These are phyloP conservation scores for Myoxocephalus aenaeus DNA, from an alignment of 2,797 vertebrate genomes.

Conservation along the genomic window DNA sequence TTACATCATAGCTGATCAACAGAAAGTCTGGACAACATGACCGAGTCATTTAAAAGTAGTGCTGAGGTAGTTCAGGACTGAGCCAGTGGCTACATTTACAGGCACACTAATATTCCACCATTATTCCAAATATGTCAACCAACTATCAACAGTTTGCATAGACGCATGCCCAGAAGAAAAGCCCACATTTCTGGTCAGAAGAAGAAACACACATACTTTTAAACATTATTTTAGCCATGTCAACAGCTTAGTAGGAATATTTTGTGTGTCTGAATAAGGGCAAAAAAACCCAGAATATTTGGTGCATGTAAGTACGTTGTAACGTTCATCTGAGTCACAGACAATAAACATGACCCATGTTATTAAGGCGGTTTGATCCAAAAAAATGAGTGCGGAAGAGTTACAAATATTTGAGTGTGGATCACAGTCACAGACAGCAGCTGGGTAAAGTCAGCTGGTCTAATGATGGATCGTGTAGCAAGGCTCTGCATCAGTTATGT, in stretches of 20 bases:
- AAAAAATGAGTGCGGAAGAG: slow-evolving; percentile 7
- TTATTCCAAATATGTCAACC: too few species aligned
- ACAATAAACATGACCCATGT: slow-evolving; percentile 21
- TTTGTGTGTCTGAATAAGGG: neutral
- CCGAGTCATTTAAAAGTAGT: slow-evolving; percentile 15
- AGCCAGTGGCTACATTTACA: slow-evolving; percentile 6
- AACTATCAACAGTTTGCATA: too few species aligned
- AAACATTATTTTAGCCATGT: too few species aligned
- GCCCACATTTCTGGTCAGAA: too few species aligned
- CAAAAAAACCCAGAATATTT: neutral
- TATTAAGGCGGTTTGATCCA: slow-evolving; percentile 10
- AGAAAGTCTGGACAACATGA: neutral
- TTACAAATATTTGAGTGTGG: slow-evolving; percentile 25
- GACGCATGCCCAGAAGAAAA: too few species aligned
- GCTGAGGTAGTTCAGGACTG: slow-evolving; percentile 21
- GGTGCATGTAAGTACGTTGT: neutral
- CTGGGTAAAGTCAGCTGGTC: slow-evolving; percentile 44
- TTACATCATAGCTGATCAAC: slow-evolving; percentile 19
- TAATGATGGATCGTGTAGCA: slow-evolving; percentile 52
- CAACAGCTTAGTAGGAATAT: too few species aligned
- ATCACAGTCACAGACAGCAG: slow-evolving; percentile 34
- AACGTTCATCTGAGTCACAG: slow-evolving; percentile 6
- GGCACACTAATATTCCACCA: neutral
- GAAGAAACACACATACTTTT: too few species aligned
- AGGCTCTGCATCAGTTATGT: slow-evolving; percentile 56